A percentile compares a stretch with the other conserved stretches of the same genome.
These are phyloP conservation scores for Yponomeuta cagnagella DNA, from an alignment of 2,888 invertebrate genomes.

Conservation along the genomic window DNA sequence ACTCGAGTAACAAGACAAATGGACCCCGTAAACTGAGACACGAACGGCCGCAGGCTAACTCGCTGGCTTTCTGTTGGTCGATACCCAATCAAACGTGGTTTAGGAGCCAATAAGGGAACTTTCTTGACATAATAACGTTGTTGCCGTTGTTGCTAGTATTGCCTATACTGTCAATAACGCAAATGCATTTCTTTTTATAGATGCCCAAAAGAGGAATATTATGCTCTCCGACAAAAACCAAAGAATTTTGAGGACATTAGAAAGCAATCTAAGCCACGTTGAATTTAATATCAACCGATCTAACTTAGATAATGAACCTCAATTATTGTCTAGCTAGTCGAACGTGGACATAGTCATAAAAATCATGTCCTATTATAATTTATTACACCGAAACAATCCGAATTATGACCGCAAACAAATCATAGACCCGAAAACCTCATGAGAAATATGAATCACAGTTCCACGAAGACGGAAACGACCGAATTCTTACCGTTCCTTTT, in stretches of 20 bases:
- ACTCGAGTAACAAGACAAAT: slow-evolving; percentile 14
- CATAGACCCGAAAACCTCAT: neutral
- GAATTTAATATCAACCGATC: neutral
- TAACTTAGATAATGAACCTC: neutral
- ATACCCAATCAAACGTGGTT: neutral
- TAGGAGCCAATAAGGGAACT: neutral
- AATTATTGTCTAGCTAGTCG: neutral
- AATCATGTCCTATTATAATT: slow-evolving; percentile 44
- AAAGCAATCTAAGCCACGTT: no score
- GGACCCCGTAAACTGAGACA: slow-evolving; percentile 4
- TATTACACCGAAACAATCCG: slow-evolving; percentile 41
- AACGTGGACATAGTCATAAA: slow-evolving; percentile 27
- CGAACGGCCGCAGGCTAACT: slow-evolving; percentile 8
- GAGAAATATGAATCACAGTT: slow-evolving; percentile 56
- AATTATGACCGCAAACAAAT: slow-evolving; percentile 46
- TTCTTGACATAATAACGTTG: neutral
- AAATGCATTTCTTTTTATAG: no score
- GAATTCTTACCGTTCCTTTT: slow-evolving; percentile 60
- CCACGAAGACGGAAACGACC: slow-evolving; percentile 70
- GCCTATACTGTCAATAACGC: no score
- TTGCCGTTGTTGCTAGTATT: neutral
- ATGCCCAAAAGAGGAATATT: no score
- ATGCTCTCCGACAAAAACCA: no score
- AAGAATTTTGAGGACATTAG: no score
- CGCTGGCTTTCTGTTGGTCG: neutral